Evolutionary conservation across 2,113 vertebrate genomes (phyloP).

Genomic region (Antechinus stuartii): DNA sequence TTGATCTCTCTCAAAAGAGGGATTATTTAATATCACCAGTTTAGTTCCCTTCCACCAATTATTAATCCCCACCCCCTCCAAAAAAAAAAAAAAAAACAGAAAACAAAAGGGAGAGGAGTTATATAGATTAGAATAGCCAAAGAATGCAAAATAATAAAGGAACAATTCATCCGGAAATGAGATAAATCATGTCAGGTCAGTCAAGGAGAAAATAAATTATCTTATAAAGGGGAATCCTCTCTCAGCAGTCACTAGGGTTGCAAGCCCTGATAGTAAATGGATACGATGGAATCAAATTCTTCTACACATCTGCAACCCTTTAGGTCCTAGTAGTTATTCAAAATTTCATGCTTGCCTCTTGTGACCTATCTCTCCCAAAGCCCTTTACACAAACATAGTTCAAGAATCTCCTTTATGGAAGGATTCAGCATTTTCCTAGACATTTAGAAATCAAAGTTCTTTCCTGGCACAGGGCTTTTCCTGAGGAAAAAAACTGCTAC

Average conservation of each 20-base stretch:
- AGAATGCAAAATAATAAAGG: background rate
- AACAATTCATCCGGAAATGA: background rate
- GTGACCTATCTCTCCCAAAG: background rate
- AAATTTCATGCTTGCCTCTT: background rate
- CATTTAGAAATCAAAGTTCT: background rate
- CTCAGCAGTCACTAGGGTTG: background rate
- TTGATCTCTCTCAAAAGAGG: background rate
- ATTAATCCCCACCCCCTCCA: background rate
- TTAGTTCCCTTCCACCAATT: background rate
- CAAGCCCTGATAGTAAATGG: background rate
- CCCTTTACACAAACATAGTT: background rate
- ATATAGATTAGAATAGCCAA: background rate
- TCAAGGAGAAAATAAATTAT: background rate
- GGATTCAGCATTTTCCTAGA: background rate
- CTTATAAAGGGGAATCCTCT: background rate
- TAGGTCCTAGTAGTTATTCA: background rate
- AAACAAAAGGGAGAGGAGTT: background rate
- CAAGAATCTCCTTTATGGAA: background rate
- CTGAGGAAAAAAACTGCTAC: background rate
- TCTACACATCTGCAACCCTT: background rate
- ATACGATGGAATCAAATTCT: background rate
- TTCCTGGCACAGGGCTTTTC: background rate
- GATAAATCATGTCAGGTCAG: background rate
- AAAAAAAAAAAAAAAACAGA: background rate
- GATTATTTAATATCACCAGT: background rate